These are phyloP conservation scores for Heteractis magnifica DNA, from an alignment of 92 coral and sea anemone species.

Conservation along the genomic window DNA sequence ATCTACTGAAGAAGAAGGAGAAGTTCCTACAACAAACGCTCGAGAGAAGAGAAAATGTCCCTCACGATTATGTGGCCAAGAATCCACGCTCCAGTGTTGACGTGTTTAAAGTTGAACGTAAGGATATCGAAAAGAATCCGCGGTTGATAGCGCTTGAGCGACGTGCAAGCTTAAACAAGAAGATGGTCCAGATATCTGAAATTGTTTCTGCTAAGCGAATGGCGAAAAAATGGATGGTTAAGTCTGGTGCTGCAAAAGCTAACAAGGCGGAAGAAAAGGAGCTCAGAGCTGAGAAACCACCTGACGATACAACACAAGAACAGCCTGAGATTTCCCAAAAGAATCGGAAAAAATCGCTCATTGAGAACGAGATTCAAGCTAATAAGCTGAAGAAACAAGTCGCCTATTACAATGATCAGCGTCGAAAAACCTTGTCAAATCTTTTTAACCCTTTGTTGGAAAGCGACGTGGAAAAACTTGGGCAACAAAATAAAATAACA, in stretches of 20 bases:
- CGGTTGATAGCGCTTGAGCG: not conserved
- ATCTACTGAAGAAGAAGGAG: not conserved
- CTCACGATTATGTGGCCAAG: not conserved
- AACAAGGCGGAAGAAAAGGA: too few relatives aligned
- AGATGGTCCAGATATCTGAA: not conserved
- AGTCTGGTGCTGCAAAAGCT: not conserved
- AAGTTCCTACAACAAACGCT: not conserved
- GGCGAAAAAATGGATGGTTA: not conserved
- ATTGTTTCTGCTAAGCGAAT: not conserved
- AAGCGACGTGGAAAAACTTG: not conserved
- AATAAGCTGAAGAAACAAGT: not conserved
- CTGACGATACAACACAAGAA: not conserved
- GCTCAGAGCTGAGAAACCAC: not conserved
- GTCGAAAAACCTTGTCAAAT: not conserved
- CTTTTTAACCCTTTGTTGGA: not conserved
- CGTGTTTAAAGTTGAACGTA: not conserved
- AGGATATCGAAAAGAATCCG: not conserved
- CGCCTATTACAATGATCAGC: not conserved
- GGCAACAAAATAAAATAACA: not conserved
- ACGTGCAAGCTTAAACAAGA: not conserved
- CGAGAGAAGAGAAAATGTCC: not conserved
- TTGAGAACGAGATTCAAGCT: not conserved
- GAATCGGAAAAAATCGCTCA: not conserved
- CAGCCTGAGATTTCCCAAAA: not conserved
- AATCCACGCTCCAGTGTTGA: not conserved